Evolutionary conservation across 2,888 invertebrate species (phyloP).

Genomic region (Scaptomyza flava): DNA sequence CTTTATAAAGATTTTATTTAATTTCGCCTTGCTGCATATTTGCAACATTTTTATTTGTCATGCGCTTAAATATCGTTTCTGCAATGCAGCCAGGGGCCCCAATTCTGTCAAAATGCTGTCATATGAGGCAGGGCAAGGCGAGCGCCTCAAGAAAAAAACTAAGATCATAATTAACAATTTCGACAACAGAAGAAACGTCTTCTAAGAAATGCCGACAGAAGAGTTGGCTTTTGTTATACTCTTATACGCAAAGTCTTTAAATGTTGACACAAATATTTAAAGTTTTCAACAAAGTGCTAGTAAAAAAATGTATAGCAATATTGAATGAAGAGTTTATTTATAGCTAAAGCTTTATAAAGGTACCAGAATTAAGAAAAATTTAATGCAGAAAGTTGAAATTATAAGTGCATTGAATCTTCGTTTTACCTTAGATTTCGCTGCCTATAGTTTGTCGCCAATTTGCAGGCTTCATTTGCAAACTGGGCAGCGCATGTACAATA

Average conservation of each 20-base stretch:
- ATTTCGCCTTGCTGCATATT: conserved; percentile 34
- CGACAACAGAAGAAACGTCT: conserved; percentile 48
- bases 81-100: conserved; percentile 40
- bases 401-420: background rate
- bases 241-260: background rate
- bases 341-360: too few species aligned
- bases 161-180: conserved; percentile 77
- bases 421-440: background rate
- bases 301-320: too few species aligned
- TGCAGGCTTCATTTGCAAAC: conserved; percentile 33
- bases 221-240: conserved; percentile 20
- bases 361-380: too few species aligned
- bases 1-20: conserved; percentile 5
- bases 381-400: background rate
- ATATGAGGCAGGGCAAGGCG: conserved; percentile 15
- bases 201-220: conserved; percentile 63
- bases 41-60: conserved; percentile 75
- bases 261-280: background rate
- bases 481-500: conserved; percentile 5
- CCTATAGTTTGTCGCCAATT: conserved; percentile 49
- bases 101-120: conserved; percentile 73
- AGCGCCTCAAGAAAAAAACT: conserved; percentile 40
- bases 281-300: background rate
- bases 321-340: too few species aligned
- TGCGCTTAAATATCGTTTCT: conserved; percentile 55